Conservation (phyloP, 2,797 vertebrate species). For the Megaceryle alcyon region DNA sequence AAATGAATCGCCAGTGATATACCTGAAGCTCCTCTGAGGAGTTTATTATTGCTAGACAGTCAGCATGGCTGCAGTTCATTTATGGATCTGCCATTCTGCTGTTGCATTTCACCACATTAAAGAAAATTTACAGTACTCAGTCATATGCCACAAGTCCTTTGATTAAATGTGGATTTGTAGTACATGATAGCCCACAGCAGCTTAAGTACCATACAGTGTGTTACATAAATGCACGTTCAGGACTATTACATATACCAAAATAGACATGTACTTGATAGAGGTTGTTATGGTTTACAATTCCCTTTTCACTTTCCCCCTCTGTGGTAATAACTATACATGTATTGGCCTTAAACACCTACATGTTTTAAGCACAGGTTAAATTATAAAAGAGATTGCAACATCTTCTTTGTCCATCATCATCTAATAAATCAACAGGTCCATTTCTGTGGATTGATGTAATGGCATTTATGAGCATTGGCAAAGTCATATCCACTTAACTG, state of each 20-base stretch:
- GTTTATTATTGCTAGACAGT: neutral
- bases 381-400: constrained; percentile 62
- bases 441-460: constrained; percentile 69
- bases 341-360: constrained; percentile 53
- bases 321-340: constrained; percentile 5
- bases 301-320: constrained; percentile 49
- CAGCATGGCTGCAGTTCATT: neutral
- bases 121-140: constrained; percentile 26
- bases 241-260: constrained; percentile 56
- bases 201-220: constrained; percentile 48
- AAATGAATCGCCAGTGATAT: neutral
- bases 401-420: constrained; percentile 64
- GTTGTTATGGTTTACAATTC: constrained; percentile 66
- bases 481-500: constrained; percentile 78
- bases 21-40: neutral
- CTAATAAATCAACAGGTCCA: constrained; percentile 73
- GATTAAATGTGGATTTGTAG: constrained; percentile 59
- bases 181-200: constrained; percentile 39
- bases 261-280: constrained; percentile 50
- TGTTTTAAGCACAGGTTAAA: constrained; percentile 62
- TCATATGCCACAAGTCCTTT: neutral
- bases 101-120: neutral
- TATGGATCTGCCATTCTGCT: neutral
- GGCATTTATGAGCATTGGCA: constrained; percentile 74
- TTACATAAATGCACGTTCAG: constrained; percentile 46